Base-by-base conservation (phyloP, 2,888 invertebrate genomes). In the Scaptomyza flava region DNA sequence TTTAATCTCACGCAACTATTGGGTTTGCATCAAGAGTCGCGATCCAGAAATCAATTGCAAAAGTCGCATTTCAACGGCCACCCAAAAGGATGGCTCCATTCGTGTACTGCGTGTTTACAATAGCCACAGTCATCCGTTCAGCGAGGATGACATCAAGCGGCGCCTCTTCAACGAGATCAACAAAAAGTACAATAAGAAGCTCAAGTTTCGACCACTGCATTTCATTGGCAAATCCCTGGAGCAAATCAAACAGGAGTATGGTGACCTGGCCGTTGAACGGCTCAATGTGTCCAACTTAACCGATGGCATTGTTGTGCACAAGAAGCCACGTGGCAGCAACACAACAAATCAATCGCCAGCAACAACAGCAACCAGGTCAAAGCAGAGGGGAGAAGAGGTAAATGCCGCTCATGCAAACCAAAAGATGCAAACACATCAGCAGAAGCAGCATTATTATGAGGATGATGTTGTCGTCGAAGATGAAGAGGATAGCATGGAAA, bases 21-120 rank as follows among this genome's bases (percentile, higher is more conserved):
- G 90, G 90, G 85, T 89, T n/a, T 90, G 90, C 63, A 90, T 90
- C 50, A 90, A 90, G 50, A 78, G 87, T 6, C 89, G 89, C 23
- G 86, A 90, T 79, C 82, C 86, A 0, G 65, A 78, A 7, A 72
- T 89, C 27, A 85, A 87, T 46, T 90, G 90, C 68, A 89, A 88
- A 42, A 90, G 90, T 56, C 89, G 90, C 34, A 86, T 90, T 20
- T 86, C 88, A 3, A 90, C 90, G 4, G 77, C 84, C n/a, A 84
- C 79, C 7, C 81, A 85, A 47, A 72, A 79, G 3, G 85, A 88
- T 38, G 90, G 89, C 34, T 74, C 87, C 1, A 85, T 81, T 51
- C 86, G 89, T 0, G 89, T 90, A 0, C 38, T 86, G 6, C 79
- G 88, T 2, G 85, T 90, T 17, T 89, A 89, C 53, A 90, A 90